Evolutionary conservation across 2,888 invertebrate genomes (phyloP).

Genomic region (Plemyria rubiginata): DNA sequence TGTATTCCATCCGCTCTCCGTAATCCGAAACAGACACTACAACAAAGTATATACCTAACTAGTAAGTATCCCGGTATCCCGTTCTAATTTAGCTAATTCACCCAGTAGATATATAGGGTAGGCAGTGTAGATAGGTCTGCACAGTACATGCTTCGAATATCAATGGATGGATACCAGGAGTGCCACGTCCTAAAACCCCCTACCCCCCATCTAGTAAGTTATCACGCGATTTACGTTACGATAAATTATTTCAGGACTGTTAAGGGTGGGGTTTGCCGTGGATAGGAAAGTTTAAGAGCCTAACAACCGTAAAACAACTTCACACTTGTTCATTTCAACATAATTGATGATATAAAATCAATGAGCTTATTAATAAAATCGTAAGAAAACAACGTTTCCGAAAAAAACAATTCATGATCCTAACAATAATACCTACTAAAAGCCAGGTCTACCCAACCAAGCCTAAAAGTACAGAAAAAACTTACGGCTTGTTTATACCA

Average conservation of each 20-base stretch:
- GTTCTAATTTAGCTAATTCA: conserved; percentile 41
- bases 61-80: conserved; percentile 11
- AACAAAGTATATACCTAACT: conserved; percentile 17
- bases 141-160: conserved; percentile 40
- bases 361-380: too few relatives aligned
- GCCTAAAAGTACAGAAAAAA: too few relatives aligned
- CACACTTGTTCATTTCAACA: too few relatives aligned
- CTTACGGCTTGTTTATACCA: too few relatives aligned
- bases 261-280: neutral
- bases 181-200: conserved; percentile 10
- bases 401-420: too few relatives aligned
- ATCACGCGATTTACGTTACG: conserved; percentile 32
- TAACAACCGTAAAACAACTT: too few relatives aligned
- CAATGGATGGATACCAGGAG: conserved; percentile 17
- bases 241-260: conserved; percentile 25
- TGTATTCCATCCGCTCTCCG: conserved; percentile 23
- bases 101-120: conserved; percentile 15
- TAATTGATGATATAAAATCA: too few relatives aligned
- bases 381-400: too few relatives aligned
- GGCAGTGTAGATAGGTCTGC: conserved; percentile 26
- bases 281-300: neutral
- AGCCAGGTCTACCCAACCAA: too few relatives aligned
- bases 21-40: conserved; percentile 23
- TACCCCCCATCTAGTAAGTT: conserved; percentile 16
- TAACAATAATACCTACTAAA: too few relatives aligned